Conservation (phyloP, 1,140 invertebrate species). For the Pygmarrhopalites habei region DNA sequence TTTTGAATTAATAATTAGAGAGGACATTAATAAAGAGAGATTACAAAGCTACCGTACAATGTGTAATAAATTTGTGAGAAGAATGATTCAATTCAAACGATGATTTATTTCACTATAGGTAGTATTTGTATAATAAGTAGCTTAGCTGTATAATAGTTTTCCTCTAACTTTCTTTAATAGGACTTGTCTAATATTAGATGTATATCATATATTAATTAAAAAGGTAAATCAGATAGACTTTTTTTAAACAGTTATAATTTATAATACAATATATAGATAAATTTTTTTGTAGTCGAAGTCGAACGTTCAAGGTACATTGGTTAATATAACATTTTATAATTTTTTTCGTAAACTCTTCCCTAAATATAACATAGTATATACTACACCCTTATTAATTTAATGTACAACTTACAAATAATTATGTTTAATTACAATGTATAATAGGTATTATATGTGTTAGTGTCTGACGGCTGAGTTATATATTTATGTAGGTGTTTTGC, state of each 20-base stretch:
- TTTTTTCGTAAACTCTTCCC: background rate
- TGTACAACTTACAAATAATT: background rate
- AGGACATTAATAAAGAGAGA: too few species aligned
- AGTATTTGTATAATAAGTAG: background rate
- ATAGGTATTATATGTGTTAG: background rate
- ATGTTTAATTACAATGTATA: background rate
- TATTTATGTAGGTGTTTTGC: background rate
- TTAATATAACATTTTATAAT: background rate
- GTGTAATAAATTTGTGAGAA: too few species aligned
- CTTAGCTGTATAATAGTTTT: background rate
- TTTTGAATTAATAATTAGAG: too few species aligned
- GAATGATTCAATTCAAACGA: too few species aligned
- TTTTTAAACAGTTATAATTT: background rate
- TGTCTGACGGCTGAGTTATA: background rate
- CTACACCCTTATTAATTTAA: background rate
- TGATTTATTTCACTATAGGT: too few species aligned
- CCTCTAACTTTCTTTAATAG: background rate
- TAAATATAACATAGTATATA: background rate
- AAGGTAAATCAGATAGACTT: too few species aligned
- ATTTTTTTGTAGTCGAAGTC: too few species aligned
- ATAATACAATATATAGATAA: background rate
- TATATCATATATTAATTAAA: background rate
- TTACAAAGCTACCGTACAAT: too few species aligned
- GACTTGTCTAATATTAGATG: background rate
- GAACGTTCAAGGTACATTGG: constrained; percentile 1